These are phyloP conservation scores for Trachurus trachurus DNA, from an alignment of 2,797 vertebrate species.

Conservation along the genomic window DNA sequence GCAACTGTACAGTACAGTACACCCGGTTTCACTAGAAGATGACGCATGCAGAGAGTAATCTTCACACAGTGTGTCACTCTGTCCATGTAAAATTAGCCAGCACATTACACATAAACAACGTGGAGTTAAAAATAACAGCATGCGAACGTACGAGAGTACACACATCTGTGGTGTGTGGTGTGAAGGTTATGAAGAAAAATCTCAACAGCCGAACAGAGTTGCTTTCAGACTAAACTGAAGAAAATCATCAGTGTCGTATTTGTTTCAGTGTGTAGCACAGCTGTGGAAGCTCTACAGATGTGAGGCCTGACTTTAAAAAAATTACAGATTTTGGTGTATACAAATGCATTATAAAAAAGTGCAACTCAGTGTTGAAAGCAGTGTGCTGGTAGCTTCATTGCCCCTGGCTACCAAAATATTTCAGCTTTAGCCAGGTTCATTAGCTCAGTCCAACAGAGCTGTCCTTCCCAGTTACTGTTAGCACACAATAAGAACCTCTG, in stretches of 20 bases:
- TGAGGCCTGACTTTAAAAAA: neutral
- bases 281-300: neutral
- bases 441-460: slow-evolving; percentile 62
- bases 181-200: neutral
- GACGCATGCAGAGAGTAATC: slow-evolving; percentile 49
- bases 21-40: slow-evolving; percentile 42
- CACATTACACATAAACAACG: slow-evolving; percentile 21
- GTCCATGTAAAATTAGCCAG: slow-evolving; percentile 50
- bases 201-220: neutral
- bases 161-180: neutral
- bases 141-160: neutral
- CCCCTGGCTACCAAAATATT: slow-evolving; percentile 52
- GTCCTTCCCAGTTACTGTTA: slow-evolving; percentile 58
- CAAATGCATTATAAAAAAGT: neutral
- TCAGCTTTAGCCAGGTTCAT: slow-evolving; percentile 54
- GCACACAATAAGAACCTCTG: slow-evolving; percentile 42
- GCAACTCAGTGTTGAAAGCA: neutral
- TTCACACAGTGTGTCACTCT: slow-evolving; percentile 47
- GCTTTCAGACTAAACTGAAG: neutral
- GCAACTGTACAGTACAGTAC: slow-evolving; percentile 53
- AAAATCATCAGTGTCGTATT: too few species aligned
- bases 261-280: too few species aligned
- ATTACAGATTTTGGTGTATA: neutral
- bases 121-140: slow-evolving; percentile 14
- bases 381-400: slow-evolving; percentile 13